Evolutionary conservation across 1,140 invertebrate species (phyloP), one percentile per base, ranked within the genome.

Genomic region (Babylonia areolata): DNA sequence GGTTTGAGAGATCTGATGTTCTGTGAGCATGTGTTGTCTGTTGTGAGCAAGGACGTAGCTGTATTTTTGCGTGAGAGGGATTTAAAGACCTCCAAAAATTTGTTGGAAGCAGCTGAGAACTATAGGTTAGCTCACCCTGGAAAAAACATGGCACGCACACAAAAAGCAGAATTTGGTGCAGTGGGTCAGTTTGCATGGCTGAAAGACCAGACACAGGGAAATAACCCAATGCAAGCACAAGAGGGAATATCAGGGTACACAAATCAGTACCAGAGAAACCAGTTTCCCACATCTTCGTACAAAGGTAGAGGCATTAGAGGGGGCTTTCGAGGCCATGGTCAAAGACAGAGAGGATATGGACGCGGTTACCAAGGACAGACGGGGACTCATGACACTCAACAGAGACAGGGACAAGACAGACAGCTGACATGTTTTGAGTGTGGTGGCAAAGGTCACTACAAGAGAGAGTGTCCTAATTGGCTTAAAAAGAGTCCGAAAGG

Each of bases 31-130:
- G 6, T 82, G 1, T 17, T 64, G 1, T 5, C 3, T 3, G 17
- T 1, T 11, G n/a, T 64, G 0, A 35, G 17, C 31, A 82, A 82
- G 31, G 81, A 81, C 3, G 0, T 81, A 15, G 46, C 46, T 54
- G 80, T 81, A 15, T 81, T 81, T 81, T 54, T 81, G 23, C 31
- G 81, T 15, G 81, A 82, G 35, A 69, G 81, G 17, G n/a, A 39
- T 0, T 17, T 69, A 37, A 69, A 35, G 17, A 37, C 54, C 1
- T 0, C 9, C 0, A 64, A 35, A 39, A 35, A 82, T 23, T 11
- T 82, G 12, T 15, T 82, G 0, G 58, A 82, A 39, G 20, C 3
- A 20, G 54, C 81, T 15, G 81, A 82, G 12, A 17, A 28, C 28
- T 69, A 39, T 69, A 33, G 54, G 9, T n/a, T 64, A 39, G 54